Base-by-base conservation (phyloP, 2,888 invertebrate genomes). In the Hypolimnas misippus region DNA sequence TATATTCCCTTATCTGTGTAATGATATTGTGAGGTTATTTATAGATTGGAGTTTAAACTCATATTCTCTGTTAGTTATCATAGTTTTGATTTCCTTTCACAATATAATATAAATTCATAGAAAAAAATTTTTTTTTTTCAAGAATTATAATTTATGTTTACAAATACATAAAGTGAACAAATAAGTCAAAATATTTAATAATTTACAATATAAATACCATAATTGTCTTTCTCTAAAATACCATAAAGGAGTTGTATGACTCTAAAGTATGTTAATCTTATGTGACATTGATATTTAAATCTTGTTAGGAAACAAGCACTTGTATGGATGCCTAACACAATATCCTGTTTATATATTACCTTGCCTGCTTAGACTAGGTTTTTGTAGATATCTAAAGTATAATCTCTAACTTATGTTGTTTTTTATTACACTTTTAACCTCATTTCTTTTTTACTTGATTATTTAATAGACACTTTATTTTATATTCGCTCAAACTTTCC, bases 261-360 rank as follows among this genome's bases (percentile, higher is more conserved):
- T 77, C 76, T 71, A 76, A 79, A 77, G 75, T 79, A 83, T 79
- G 76, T 81, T 89, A 89, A 88, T 89, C 80, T 83, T 84, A 88
- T 87, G 87, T 89, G 81, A 84, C 83, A 84, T 84, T 82, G 83
- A 84, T 84, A 86, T 88, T 86, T 84, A 77, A 89, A 91, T 89
- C 91, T 86, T 87, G 84, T 91, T 91, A 91, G 72, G 75, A 75
- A 74, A 77, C 74, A 73, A 62, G 68, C 85, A 84, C 81, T 86
- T 87, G 77, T 87, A 84, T 79, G 89, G 87, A 67, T 89, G 79
- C 88, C 68, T 73, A 77, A 78, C 79, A 75, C 77, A 76, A 81
- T 84, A 89, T 88, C 88, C 84, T 86, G 81, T 88, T 87, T 72
- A 67, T 67, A 62, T 84, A 79, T 79, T 76, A 78, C 74, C 73